These are phyloP conservation scores for Tetraneura akinire DNA, from an alignment of 1,140 invertebrate genomes.

Conservation along the genomic window DNA sequence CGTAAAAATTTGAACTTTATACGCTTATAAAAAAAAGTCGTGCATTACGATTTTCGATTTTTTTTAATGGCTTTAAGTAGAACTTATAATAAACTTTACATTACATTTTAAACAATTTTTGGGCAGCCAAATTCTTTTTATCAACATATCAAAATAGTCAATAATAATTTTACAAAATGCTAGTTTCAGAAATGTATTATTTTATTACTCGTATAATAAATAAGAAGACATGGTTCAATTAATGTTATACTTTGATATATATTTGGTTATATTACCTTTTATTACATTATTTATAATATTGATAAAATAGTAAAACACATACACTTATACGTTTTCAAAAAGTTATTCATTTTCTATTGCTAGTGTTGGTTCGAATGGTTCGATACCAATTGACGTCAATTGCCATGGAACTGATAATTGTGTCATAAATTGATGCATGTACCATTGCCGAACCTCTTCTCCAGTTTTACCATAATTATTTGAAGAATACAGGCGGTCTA, in stretches of 20 bases:
- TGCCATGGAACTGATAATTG: constrained; percentile 8
- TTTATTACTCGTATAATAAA: constrained; percentile 14
- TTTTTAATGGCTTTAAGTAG: constrained; percentile 12
- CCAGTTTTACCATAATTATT: too few species aligned
- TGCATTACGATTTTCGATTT: not conserved
- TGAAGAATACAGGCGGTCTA: too few species aligned
- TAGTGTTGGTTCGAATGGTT: not conserved
- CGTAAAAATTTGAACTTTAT: constrained; percentile 1
- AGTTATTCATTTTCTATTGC: constrained; percentile 9
- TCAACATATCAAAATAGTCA: not conserved
- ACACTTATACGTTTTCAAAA: constrained; percentile 1
- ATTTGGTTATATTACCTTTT: constrained; percentile 9
- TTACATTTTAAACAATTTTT: too few species aligned
- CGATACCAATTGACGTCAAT: constrained; percentile 1
- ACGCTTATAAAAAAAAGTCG: constrained; percentile 10
- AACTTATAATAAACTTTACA: constrained; percentile 12
- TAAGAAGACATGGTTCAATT: not conserved
- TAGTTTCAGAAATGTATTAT: constrained; percentile 16
- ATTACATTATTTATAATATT: constrained; percentile 20
- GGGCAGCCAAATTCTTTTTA: too few species aligned
- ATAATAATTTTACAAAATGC: not conserved
- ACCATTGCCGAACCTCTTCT: not conserved
- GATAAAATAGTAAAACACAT: constrained; percentile 11
- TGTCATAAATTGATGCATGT: constrained; percentile 1
- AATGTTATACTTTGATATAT: constrained; percentile 12